phyloP scores from a whole-genome alignment of 2,888 invertebrate species.

The Caenorhabditis virilis region DNA sequence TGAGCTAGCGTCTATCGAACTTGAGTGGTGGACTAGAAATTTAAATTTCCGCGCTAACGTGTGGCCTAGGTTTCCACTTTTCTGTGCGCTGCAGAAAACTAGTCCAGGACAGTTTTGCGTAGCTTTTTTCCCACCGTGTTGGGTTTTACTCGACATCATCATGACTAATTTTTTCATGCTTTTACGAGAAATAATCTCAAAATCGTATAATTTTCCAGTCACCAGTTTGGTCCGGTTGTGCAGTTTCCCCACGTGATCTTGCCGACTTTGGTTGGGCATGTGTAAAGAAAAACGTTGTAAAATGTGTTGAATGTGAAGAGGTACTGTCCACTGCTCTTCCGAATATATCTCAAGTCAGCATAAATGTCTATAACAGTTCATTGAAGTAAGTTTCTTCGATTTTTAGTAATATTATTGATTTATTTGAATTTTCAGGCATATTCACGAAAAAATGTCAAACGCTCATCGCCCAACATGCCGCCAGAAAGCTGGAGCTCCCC shows the following conservation, averaged over 20 bases:
- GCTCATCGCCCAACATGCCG: slow-evolving; percentile 34
- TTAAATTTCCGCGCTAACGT: too few species aligned
- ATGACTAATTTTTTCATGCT: too few species aligned
- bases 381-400: slow-evolving; percentile 22
- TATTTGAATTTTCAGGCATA: slow-evolving; percentile 13
- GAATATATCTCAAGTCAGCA: slow-evolving; percentile 24
- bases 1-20: too few species aligned
- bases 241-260: slow-evolving; percentile 40
- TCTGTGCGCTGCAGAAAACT: too few species aligned
- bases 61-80: too few species aligned
- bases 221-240: slow-evolving; percentile 28
- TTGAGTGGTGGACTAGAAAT: too few species aligned
- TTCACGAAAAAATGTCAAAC: slow-evolving; percentile 27
- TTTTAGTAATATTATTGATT: neutral
- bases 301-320: slow-evolving; percentile 35
- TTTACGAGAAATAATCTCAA: too few species aligned
- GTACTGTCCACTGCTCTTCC: slow-evolving; percentile 31
- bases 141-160: too few species aligned
- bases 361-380: slow-evolving; percentile 32
- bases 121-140: too few species aligned
- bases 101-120: too few species aligned
- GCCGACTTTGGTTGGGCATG: slow-evolving; percentile 43
- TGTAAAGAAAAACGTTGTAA: slow-evolving; percentile 24
- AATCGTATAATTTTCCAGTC: slow-evolving; percentile 17
- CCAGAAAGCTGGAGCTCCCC: slow-evolving; percentile 20